These are phyloP conservation scores for Macrotus californicus DNA, from an alignment of 2,113 vertebrate species.

Conservation along the genomic window DNA sequence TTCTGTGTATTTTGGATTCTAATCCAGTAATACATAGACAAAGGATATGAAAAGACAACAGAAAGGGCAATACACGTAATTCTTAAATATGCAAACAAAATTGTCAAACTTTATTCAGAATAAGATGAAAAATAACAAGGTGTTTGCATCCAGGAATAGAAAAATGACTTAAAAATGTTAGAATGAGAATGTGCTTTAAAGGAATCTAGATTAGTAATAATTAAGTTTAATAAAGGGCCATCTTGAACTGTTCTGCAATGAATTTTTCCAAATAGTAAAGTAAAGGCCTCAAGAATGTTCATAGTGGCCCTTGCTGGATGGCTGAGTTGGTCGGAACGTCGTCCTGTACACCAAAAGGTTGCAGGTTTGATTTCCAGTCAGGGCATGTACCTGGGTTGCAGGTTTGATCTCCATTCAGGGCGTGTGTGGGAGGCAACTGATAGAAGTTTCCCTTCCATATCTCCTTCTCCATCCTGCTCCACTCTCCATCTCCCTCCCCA, in stretches of 20 bases:
- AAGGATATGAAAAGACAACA: background rate
- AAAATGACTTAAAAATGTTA: conserved; percentile 10
- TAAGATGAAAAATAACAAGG: background rate
- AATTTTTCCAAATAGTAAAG: background rate
- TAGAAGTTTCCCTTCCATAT: too few species aligned
- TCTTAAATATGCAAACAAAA: background rate
- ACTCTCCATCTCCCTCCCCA: too few species aligned
- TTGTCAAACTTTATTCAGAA: background rate
- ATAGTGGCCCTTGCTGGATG: background rate
- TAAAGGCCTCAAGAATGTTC: background rate
- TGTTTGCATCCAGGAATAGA: background rate
- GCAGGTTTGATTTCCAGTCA: too few species aligned
- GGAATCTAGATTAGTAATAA: background rate
- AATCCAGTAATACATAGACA: background rate
- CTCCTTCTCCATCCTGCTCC: too few species aligned
- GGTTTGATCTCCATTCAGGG: too few species aligned
- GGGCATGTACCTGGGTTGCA: too few species aligned
- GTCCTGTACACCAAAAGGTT: too few species aligned
- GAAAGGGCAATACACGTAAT: background rate
- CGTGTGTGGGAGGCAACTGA: too few species aligned
- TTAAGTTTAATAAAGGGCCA: background rate
- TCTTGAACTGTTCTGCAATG: conserved; percentile 28
- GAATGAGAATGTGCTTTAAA: conserved; percentile 8
- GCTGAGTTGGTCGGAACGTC: too few species aligned
- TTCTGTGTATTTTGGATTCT: conserved; percentile 15